Base-by-base conservation (phyloP, 2,797 vertebrate species). In the Lutjanus campechanus region DNA sequence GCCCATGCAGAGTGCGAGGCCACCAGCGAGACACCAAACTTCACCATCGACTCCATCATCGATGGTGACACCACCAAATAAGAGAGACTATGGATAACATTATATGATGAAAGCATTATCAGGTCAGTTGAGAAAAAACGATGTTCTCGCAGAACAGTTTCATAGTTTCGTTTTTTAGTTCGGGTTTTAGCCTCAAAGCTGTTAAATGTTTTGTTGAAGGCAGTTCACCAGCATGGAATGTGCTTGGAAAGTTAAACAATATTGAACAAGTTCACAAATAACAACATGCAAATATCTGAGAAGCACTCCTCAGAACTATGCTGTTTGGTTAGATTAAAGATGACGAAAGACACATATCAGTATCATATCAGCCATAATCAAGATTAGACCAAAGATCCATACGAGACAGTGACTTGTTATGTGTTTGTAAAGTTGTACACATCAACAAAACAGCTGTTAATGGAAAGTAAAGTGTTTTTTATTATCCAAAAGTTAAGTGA, bases 1-100 rank as follows among this genome's bases (percentile, higher is more conserved):
- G 94, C 92, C 85, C 97, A 97, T 61, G 85, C 94, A 13, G 96
- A 98, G 68, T 96, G 95, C 8, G 96, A 97, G 56, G 85, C 90
- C 22, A 60, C 84, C 10, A 69, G 91, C 0, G 96, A 97, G 84
- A 69, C 93, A 5, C 85, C 91, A 84, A 90, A 15, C 90, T 97
- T 97, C 89, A 69, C 92, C 0, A 93, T 96, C 50, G 85, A 92
- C 90, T 91, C 96, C 1, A 93, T 94, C 81, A 91, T 94, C 22
- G 95, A 97, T 1, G 92, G 92, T 12, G 61, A 84, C 6, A 70
- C 2, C 88, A 88, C 86, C 95, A 94, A 97, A 72, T 91, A 74
- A 89, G 40, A 54, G 7, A 68, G 68, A 69, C 69, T 53, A 29
- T 41, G 41, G 44, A 50, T 22, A 0, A 11, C 20, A 0, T 58